Conservation (phyloP, 2,888 invertebrate species). For the Acanthosepion pharaonis region DNA sequence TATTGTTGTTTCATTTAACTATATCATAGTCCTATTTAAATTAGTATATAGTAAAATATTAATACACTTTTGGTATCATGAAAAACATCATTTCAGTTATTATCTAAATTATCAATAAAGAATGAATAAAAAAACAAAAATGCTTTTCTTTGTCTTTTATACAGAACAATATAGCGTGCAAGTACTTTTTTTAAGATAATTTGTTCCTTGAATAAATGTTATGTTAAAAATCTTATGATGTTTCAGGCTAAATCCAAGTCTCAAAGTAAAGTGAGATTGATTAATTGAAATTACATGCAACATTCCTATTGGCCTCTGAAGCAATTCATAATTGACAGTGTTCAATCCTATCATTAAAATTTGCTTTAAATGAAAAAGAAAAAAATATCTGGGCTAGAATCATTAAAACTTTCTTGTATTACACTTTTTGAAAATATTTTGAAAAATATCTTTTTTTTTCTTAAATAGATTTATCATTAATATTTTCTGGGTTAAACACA, state of each 20-base stretch:
- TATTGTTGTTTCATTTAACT: too few relatives aligned
- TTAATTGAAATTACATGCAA: neutral
- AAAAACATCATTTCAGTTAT: too few relatives aligned
- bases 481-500: neutral
- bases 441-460: neutral
- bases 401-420: neutral
- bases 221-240: neutral
- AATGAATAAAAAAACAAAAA: neutral
- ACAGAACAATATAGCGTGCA: too few relatives aligned
- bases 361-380: neutral
- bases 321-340: neutral
- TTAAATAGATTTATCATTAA: neutral
- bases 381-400: neutral
- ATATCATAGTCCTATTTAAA: too few relatives aligned
- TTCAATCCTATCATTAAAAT: slow-evolving; percentile 33
- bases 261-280: neutral
- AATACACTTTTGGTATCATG: too few relatives aligned
- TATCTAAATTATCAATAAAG: too few relatives aligned
- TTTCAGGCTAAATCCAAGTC: neutral
- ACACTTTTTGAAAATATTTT: neutral
- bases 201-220: neutral
- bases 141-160: neutral
- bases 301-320: neutral
- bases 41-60: too few relatives aligned
- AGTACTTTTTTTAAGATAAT: neutral